These are phyloP conservation scores for Agonum fuliginosum DNA, from an alignment of 2,888 invertebrate species.

Conservation along the genomic window DNA sequence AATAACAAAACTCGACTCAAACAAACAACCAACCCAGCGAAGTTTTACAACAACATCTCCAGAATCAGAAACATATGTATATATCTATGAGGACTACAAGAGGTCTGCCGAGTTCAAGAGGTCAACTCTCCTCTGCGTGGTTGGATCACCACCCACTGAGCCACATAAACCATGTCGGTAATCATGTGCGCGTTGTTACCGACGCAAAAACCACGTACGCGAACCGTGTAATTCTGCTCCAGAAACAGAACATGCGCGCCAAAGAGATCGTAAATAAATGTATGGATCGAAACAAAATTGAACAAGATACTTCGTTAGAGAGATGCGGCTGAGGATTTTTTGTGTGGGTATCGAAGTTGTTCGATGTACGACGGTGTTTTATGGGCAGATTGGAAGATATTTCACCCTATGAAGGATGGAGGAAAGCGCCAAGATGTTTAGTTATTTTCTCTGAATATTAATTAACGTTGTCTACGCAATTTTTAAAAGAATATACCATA, in stretches of 20 bases:
- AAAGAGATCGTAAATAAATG: constrained; percentile 57
- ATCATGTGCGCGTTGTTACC: constrained; percentile 66
- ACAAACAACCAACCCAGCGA: constrained; percentile 29
- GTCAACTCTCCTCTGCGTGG: constrained; percentile 34
- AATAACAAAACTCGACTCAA: constrained; percentile 15
- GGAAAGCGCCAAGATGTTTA: no score
- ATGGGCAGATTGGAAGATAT: constrained; percentile 11
- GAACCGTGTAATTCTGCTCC: constrained; percentile 66
- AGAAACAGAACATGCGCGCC: constrained; percentile 62
- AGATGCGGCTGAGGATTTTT: constrained; percentile 26
- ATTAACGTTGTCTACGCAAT: no score
- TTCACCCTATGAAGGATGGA: not conserved
- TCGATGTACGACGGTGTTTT: constrained; percentile 18
- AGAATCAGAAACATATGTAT: constrained; percentile 49
- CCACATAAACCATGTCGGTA: constrained; percentile 66
- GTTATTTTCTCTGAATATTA: no score
- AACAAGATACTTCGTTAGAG: constrained; percentile 54
- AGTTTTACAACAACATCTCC: constrained; percentile 28
- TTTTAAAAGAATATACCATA: no score
- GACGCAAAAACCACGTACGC: constrained; percentile 62
- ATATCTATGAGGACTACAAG: constrained; percentile 44
- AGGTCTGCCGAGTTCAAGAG: constrained; percentile 42
- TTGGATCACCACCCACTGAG: constrained; percentile 66
- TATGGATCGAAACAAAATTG: constrained; percentile 57
- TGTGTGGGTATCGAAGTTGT: constrained; percentile 39